Base-by-base conservation (phyloP, 2,888 invertebrate species). In the Desoria tigrina region DNA sequence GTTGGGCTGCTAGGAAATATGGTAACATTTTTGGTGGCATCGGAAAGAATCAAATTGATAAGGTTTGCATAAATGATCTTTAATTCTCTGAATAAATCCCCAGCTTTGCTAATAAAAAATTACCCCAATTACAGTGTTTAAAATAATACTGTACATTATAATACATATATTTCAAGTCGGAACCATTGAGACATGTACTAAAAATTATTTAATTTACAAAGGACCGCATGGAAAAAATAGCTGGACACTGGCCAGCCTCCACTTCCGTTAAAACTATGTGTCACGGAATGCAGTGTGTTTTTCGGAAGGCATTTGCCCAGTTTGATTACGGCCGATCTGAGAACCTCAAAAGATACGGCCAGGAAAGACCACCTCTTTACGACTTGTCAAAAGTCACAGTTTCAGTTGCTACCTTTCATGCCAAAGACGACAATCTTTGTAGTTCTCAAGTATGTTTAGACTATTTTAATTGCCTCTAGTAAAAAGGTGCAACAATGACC, bases 271-370 rank as follows among this genome's bases (percentile, higher is more conserved):
- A 53, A n/a, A 24, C 26, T 9, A n/a, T 53, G 9, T 9, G 24
- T 11, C 53, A 53, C n/a, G 53, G 53, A 7, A 53, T 11, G 21
- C 53, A 53, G 24, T 53, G 53, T 26, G 9, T 53, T 53, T 9
- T 7, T 18, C 4, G 14, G 7, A 21, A 27, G 9, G 6, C 7
- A n/a, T 24, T 53, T n/a, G 24, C 18, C 7, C 26, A 53, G 7
- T 53, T n/a, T 21, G 26, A 53, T 21, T 53, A 53, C 26, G 53
- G 53, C 7, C 18, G 27, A 53, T 26, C 27, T 24, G 53, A 7
- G 9, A 53, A 53, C 26, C 9, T 4, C 9, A 23, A 53, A 14
- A 6, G 53, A 6, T 53, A 53, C 26, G 53, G 53, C 7, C 26
- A 53, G n/a, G 7, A 21, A 6, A 21, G 24, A 27, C 53, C 53